Evolutionary conservation across 2,888 invertebrate species (phyloP), one percentile per base, ranked within the genome.

Genomic region (Luperina testacea): DNA sequence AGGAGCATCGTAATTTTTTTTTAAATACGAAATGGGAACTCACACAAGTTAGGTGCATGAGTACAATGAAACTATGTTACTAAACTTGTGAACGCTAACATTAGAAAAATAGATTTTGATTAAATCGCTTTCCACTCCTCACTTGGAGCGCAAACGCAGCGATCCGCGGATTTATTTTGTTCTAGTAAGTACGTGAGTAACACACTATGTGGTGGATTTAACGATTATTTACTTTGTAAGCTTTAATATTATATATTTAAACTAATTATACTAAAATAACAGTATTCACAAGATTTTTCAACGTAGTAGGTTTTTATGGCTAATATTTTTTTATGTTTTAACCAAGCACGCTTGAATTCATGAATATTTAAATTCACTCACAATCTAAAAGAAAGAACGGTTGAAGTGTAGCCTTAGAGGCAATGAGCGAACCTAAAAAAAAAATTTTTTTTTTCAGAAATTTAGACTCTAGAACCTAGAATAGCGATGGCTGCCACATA

Each of bases 81-180:
- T 32, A 38, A n/a, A 17, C 24, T 57, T 45, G 2, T 15, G 42
- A 7, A 27, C 13, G 4, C n/a, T n/a, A 27, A 13, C 15, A 15
- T 42, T 42, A 4, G 9, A 72, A 45, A 38, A 27, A 17, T 45
- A 38, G 7, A 27, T 24, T 78, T 61, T 5, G 9, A 2, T 59
- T 27, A 72, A 45, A 61, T 76, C 68, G 77, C 75, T 72, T 7
- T 11, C 4, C 45, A 32, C 61, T 73, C n/a, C 9, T 80, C 5
- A 13, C 72, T 77, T 87, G 69, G 0, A 20, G 20, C 53, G 2
- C 59, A 63, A 75, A 72, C 53, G 74, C 69, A 75, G 38, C 82
- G 87, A 90, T 88, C 87, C 74, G 77, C 85, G 89, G 91, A 91
- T 90, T 92, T 91, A 91, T 92, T 90, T 90, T 91, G 91, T 90